Base-by-base conservation (phyloP, 23 tunicate genomes). In the Oikopleura albicans region DNA sequence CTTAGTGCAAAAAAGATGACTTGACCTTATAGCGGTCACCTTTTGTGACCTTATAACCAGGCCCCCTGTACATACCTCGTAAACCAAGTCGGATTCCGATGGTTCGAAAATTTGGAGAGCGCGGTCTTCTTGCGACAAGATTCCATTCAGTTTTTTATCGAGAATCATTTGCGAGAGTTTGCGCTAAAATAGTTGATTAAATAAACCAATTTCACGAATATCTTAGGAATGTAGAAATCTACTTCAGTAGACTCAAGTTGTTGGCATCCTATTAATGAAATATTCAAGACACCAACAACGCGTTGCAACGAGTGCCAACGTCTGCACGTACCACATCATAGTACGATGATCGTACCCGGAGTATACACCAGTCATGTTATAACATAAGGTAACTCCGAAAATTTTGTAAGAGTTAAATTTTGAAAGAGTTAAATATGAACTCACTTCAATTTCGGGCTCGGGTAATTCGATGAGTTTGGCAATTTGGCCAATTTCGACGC, bases 161-260 rank as follows among this genome's bases (percentile, higher is more conserved):
- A 95, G 85, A 76, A 95, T 95, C 99, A 95, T 95, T 87, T 95
- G 99, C 0, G 99, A 95, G 34, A 95, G 85, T 75, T 95, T 95
- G 84, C 91, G 79, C 79, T 71, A 71, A 29, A 71, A 22, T 12
- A n/a, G n/a, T n/a, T n/a, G n/a, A n/a, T n/a, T n/a, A n/a, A n/a
- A n/a, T n/a, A n/a, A n/a, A n/a, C n/a, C n/a, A n/a, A n/a, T 92
- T 75, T 92, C 97, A 39, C 89, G 91, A 38, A 83, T 86, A 29
- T 71, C 84, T 91, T 91, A 87, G 39, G 84, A 40, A 39, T 29
- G 66, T 83, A 79, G 40, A 4, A 40, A 76, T 71, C 87, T 39
- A 34, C 28, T 76, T 85, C 83, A 86, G 66, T 4, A 39, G 4
- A 4, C 83, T 86, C 86, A 85, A 40, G 12, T 83, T 4, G 1